These are phyloP conservation scores for Fopius arisanus DNA, from an alignment of 1,140 invertebrate species.

Conservation along the genomic window DNA sequence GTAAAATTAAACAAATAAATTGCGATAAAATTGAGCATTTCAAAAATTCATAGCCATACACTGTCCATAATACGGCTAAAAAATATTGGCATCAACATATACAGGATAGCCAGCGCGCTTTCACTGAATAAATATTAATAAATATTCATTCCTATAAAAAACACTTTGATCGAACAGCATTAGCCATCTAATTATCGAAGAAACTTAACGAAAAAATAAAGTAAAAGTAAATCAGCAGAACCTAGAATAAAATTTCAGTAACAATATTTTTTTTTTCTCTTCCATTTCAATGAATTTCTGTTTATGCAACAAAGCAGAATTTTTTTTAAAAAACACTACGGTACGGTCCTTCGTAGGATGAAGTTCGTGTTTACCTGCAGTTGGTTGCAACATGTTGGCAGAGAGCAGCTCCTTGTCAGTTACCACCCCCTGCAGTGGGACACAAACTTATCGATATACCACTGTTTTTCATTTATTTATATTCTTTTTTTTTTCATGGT, in stretches of 20 bases:
- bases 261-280: neutral
- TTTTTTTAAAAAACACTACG: constrained; percentile 52
- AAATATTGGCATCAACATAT: constrained; percentile 47
- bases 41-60: constrained; percentile 53
- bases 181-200: constrained; percentile 51
- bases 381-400: constrained; percentile 64
- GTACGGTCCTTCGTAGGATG: constrained; percentile 58
- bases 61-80: constrained; percentile 49
- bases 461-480: constrained; percentile 47
- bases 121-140: constrained; percentile 1
- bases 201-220: constrained; percentile 32
- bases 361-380: constrained; percentile 66
- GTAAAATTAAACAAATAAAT: constrained; percentile 36
- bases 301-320: constrained; percentile 58
- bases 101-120: constrained; percentile 49
- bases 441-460: constrained; percentile 67
- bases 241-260: constrained; percentile 24
- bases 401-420: constrained; percentile 65
- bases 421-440: constrained; percentile 66
- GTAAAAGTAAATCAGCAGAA: constrained; percentile 43
- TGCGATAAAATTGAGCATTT: constrained; percentile 52
- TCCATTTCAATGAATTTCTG: neutral
- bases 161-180: constrained; percentile 32
- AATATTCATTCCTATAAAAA: constrained; percentile 48
- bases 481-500: constrained; percentile 33